phyloP scores from a whole-genome alignment of 2,113 vertebrate genomes.

The Nicator chloris region DNA sequence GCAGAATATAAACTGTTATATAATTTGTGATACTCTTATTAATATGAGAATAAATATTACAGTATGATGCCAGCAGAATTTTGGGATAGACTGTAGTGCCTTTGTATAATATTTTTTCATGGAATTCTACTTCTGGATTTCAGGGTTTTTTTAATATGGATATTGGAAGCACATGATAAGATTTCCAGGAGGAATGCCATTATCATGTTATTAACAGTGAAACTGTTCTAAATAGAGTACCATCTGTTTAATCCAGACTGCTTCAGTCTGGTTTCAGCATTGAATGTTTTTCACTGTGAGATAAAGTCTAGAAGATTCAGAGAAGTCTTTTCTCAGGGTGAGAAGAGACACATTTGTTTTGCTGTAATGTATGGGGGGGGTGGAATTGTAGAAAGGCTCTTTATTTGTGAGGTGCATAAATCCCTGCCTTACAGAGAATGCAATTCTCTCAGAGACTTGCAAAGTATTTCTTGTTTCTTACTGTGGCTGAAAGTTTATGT shows the following conservation, averaged over 20 bases:
- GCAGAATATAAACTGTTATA: background rate
- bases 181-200: background rate
- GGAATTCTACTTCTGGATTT: background rate
- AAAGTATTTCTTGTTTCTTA: background rate
- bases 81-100: background rate
- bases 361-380: background rate
- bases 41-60: background rate
- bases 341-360: background rate
- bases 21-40: background rate
- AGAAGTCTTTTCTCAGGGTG: background rate
- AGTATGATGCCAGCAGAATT: background rate
- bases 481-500: background rate
- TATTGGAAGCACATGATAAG: background rate
- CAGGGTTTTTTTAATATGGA: background rate
- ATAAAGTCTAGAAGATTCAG: constrained; percentile 1
- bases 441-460: background rate
- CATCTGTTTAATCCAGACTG: constrained; percentile 49
- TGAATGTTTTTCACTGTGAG: background rate
- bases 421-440: background rate
- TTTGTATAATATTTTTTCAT: background rate
- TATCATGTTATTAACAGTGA: constrained; percentile 27
- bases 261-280: constrained; percentile 13
- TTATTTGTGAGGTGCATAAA: background rate
- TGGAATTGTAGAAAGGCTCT: background rate
- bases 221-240: constrained; percentile 23